Percentiles rank a stretch among this genome's conserved stretches.
phyloP scores from a whole-genome alignment of 2,113 vertebrate genomes.

The Upupa epops region DNA sequence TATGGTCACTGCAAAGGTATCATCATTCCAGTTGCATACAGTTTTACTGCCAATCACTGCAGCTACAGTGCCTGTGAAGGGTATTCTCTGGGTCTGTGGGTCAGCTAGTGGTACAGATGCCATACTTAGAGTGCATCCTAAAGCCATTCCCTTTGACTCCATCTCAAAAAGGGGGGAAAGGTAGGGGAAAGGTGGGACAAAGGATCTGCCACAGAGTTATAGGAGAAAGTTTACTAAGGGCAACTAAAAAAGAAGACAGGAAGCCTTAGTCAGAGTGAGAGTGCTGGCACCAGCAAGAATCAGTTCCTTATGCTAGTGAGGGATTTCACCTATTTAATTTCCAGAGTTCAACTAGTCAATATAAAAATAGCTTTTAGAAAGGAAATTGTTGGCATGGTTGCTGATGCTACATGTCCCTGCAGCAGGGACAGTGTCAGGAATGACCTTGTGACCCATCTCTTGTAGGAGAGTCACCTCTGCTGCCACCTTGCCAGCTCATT shows the following conservation, averaged over 20 bases:
- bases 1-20: neutral
- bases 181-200: neutral
- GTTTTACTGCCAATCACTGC: neutral
- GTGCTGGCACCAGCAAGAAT: neutral
- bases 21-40: neutral
- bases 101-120: neutral
- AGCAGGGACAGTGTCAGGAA: neutral
- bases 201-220: neutral
- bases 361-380: neutral
- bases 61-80: neutral
- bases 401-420: neutral
- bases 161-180: neutral
- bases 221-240: neutral
- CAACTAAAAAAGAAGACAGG: neutral
- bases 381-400: neutral
- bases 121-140: neutral
- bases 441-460: neutral
- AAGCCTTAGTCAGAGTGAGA: neutral
- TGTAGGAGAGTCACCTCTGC: neutral
- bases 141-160: fast-evolving
- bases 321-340: neutral
- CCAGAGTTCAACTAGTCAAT: neutral
- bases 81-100: neutral
- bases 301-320: neutral
- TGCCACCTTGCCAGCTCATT: neutral